These are phyloP conservation scores for Eutrigla gurnardus DNA, from an alignment of 2,797 vertebrate genomes.

Conservation along the genomic window DNA sequence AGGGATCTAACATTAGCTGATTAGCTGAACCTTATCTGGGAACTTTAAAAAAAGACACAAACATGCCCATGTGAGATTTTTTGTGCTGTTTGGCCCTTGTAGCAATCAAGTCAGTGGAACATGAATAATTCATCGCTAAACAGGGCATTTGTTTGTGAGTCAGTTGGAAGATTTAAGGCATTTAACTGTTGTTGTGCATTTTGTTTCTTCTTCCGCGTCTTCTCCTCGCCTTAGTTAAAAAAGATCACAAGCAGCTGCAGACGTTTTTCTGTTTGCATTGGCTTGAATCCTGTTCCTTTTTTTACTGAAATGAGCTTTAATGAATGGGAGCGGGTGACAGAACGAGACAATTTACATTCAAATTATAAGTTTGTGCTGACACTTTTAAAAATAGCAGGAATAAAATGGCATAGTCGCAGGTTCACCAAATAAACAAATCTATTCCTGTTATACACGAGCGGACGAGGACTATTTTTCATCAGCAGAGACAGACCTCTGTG, in stretches of 20 bases:
- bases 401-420: not conserved
- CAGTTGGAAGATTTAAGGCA: slow-evolving; percentile 53
- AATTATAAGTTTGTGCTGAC: slow-evolving; percentile 32
- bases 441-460: slow-evolving; percentile 29
- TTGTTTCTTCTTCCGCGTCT: not conserved
- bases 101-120: slow-evolving; percentile 58
- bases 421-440: slow-evolving; percentile 52
- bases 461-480: slow-evolving; percentile 27
- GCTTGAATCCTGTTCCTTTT: slow-evolving; percentile 31
- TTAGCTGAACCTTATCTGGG: slow-evolving; percentile 65
- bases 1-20: slow-evolving; percentile 70
- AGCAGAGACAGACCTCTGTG: slow-evolving; percentile 11
- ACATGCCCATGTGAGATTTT: slow-evolving; percentile 40
- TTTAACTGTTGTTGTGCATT: slow-evolving; percentile 33
- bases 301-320: slow-evolving; percentile 50
- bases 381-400: slow-evolving; percentile 49
- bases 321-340: slow-evolving; percentile 39
- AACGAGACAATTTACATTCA: slow-evolving; percentile 51
- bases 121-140: slow-evolving; percentile 74
- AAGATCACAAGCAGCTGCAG: slow-evolving; percentile 58
- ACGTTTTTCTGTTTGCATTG: slow-evolving; percentile 54
- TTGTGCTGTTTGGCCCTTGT: slow-evolving; percentile 41
- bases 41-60: slow-evolving; percentile 27
- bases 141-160: slow-evolving; percentile 64
- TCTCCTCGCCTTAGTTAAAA: slow-evolving; percentile 38